These are phyloP conservation scores for Enteromius afrohamiltoni DNA, from an alignment of 2,797 vertebrate genomes.

Conservation along the genomic window DNA sequence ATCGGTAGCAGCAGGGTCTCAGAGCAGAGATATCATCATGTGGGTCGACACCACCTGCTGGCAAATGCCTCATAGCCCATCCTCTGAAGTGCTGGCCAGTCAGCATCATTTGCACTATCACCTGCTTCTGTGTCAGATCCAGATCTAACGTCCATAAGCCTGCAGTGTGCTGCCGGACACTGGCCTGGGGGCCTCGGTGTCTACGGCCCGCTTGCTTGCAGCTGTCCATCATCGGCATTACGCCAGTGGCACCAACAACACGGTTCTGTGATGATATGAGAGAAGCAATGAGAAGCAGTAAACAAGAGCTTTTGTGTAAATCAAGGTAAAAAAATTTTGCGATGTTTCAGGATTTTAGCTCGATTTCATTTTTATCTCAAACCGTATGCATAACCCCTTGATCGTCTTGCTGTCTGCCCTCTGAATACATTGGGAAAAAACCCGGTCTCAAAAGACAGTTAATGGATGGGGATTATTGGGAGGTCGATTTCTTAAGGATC, in stretches of 20 bases:
- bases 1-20: conserved; percentile 56
- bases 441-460: too few relatives aligned
- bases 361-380: too few relatives aligned
- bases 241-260: neutral
- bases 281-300: neutral
- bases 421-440: too few relatives aligned
- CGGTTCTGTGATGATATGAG: neutral
- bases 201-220: conserved; percentile 16
- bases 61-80: conserved; percentile 1
- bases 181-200: neutral
- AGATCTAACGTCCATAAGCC: conserved; percentile 4
- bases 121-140: conserved; percentile 27
- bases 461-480: too few relatives aligned
- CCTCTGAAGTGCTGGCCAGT: conserved; percentile 10
- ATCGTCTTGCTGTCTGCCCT: too few relatives aligned
- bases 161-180: conserved; percentile 6
- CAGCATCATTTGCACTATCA: conserved; percentile 10
- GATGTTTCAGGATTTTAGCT: too few relatives aligned
- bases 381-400: too few relatives aligned
- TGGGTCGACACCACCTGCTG: conserved; percentile 3
- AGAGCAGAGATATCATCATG: conserved; percentile 30
- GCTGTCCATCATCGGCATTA: conserved; percentile 21
- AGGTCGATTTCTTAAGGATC: neutral
- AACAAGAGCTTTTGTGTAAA: neutral
- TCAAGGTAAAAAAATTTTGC: too few relatives aligned